phyloP scores from a whole-genome alignment of 2,113 vertebrate genomes.

The Fulmarus glacialis region DNA sequence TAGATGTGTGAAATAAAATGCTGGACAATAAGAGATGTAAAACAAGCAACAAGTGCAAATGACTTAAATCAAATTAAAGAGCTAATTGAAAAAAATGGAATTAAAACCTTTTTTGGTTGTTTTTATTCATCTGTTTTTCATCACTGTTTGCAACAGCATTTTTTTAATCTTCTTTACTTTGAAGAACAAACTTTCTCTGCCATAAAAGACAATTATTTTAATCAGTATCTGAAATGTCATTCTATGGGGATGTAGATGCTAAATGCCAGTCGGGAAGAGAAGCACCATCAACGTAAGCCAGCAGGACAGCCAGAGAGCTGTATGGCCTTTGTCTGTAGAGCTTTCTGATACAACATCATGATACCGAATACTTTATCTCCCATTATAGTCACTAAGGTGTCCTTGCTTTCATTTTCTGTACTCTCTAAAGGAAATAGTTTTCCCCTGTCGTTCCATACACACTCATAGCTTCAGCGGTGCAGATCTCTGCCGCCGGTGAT shows the following conservation, averaged over 20 bases:
- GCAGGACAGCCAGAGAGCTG: not conserved
- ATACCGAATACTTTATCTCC: not conserved
- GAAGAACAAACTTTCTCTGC: constrained; percentile 64
- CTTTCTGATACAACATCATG: not conserved
- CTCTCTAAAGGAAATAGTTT: not conserved
- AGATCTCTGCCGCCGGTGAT: not conserved
- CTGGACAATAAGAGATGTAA: constrained; percentile 61
- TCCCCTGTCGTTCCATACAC: too few species aligned
- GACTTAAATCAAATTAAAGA: constrained; percentile 59
- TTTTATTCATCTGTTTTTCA: constrained; percentile 66
- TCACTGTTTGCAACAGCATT: constrained; percentile 38
- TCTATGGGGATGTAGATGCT: not conserved
- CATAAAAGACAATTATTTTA: constrained; percentile 57
- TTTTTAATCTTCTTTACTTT: constrained; percentile 70
- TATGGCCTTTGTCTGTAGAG: not conserved
- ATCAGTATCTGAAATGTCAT: constrained; percentile 48
- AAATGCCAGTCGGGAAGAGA: constrained; percentile 25
- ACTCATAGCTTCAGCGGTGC: not conserved
- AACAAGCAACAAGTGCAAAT: constrained; percentile 60
- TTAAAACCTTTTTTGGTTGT: constrained; percentile 61
- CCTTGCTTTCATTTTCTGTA: not conserved
- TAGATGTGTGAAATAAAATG: constrained; percentile 64
- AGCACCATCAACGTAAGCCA: not conserved
- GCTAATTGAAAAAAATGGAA: constrained; percentile 68
- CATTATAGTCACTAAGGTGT: accelerated